Evolutionary conservation across 2,888 invertebrate genomes (phyloP).

Genomic region (Orthosia gracilis): DNA sequence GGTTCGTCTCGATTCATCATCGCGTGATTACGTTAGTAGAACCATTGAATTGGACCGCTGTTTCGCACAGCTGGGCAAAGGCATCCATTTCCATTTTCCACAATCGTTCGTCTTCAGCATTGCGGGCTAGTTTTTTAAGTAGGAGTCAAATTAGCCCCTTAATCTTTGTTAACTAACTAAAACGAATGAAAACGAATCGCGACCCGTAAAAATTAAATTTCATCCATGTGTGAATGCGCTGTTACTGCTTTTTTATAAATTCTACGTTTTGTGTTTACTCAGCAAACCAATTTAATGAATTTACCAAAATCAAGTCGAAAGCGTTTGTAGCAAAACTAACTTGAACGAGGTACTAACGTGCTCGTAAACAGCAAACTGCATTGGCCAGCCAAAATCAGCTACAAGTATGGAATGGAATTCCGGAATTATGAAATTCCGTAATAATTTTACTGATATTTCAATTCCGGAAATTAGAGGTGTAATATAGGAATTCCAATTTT

Average conservation of each 20-base stretch:
- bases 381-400: constrained; percentile 39
- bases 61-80: too few species aligned
- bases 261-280: neutral
- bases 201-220: neutral
- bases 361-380: constrained; percentile 40
- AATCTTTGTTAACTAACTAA: too few species aligned
- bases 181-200: neutral
- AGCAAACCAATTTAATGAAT: neutral
- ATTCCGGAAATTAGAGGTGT: too few species aligned
- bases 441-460: too few species aligned
- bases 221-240: neutral
- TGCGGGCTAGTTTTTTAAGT: too few species aligned
- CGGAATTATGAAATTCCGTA: too few species aligned
- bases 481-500: too few species aligned
- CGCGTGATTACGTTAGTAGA: neutral
- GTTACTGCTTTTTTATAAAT: neutral
- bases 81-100: too few species aligned
- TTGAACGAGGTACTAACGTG: constrained; percentile 31
- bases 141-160: too few species aligned
- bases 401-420: too few species aligned
- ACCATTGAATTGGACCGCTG: too few species aligned
- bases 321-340: constrained; percentile 43
- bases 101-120: too few species aligned
- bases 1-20: neutral
- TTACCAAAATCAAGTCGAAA: constrained; percentile 20